phyloP scores from a whole-genome alignment of 2,113 vertebrate species.

The Dipodomys merriami region DNA sequence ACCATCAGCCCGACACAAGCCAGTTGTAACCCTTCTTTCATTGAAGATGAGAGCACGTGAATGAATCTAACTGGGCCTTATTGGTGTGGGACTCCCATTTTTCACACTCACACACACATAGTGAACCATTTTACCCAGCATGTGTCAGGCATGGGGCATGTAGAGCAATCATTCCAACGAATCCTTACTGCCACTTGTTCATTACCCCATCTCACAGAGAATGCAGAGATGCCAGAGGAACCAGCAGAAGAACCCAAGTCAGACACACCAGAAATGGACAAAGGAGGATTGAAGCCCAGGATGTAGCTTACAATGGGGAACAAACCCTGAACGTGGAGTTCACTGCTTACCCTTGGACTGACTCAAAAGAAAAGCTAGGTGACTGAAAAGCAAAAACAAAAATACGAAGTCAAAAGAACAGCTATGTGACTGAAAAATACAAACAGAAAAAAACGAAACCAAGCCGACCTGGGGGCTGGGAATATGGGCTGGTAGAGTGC shows the following conservation, averaged over 20 bases:
- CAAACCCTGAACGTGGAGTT: neutral
- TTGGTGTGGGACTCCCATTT: neutral
- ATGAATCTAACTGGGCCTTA: neutral
- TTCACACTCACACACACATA: neutral
- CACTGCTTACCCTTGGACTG: neutral
- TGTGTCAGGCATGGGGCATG: neutral
- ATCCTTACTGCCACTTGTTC: neutral
- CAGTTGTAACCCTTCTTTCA: neutral
- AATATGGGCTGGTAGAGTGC: too few species aligned
- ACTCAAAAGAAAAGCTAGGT: neutral
- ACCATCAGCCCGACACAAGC: neutral
- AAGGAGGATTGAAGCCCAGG: neutral
- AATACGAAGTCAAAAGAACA: too few species aligned
- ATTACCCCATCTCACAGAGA: neutral
- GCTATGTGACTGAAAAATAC: too few species aligned
- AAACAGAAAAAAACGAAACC: too few species aligned
- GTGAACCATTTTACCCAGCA: neutral
- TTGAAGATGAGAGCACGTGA: neutral
- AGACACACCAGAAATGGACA: neutral
- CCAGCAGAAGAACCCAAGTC: neutral
- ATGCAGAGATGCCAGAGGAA: neutral
- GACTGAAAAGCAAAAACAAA: too few species aligned
- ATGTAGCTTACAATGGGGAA: neutral
- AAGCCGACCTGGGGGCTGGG: too few species aligned
- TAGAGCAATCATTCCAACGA: neutral